A percentile compares a stretch with the other conserved stretches of the same genome.
Evolutionary conservation across 2,113 vertebrate genomes (phyloP).

Genomic region (Oncorhynchus masou): DNA sequence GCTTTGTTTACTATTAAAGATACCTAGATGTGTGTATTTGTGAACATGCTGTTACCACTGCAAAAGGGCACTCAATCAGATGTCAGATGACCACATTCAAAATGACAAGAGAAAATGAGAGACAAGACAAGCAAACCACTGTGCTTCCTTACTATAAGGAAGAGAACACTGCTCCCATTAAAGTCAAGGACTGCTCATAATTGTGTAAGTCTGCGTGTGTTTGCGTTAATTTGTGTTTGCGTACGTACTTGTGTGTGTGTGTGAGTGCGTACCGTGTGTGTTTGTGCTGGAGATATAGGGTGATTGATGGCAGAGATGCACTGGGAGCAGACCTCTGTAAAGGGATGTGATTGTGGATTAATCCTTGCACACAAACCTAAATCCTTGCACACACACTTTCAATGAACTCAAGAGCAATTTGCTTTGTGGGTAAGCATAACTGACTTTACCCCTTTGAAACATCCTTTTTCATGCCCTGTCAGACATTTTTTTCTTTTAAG

Average conservation of each 20-base stretch:
- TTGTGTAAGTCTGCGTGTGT: slow-evolving; percentile 1
- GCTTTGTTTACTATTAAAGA: background rate
- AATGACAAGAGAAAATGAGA: slow-evolving; percentile 48
- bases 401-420: slow-evolving; percentile 21
- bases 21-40: background rate
- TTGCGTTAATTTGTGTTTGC: no score
- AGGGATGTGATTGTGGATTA: slow-evolving; percentile 28
- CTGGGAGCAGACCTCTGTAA: no score
- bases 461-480: background rate
- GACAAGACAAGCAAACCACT: slow-evolving; percentile 39
- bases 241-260: no score
- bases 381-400: slow-evolving; percentile 37
- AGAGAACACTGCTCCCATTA: no score
- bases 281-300: background rate
- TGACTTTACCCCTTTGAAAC: slow-evolving; percentile 12
- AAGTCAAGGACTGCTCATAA: background rate
- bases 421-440: slow-evolving; percentile 1
- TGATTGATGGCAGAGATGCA: slow-evolving; percentile 16
- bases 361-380: slow-evolving; percentile 42
- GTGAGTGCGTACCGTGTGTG: background rate
- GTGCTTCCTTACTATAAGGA: slow-evolving; percentile 10
- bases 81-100: slow-evolving; percentile 26
- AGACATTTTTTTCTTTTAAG: background rate
- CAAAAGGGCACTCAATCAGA: slow-evolving; percentile 39
- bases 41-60: slow-evolving; percentile 27